phyloP scores from a whole-genome alignment of 2,113 vertebrate genomes.

The Burhinus oedicnemus region DNA sequence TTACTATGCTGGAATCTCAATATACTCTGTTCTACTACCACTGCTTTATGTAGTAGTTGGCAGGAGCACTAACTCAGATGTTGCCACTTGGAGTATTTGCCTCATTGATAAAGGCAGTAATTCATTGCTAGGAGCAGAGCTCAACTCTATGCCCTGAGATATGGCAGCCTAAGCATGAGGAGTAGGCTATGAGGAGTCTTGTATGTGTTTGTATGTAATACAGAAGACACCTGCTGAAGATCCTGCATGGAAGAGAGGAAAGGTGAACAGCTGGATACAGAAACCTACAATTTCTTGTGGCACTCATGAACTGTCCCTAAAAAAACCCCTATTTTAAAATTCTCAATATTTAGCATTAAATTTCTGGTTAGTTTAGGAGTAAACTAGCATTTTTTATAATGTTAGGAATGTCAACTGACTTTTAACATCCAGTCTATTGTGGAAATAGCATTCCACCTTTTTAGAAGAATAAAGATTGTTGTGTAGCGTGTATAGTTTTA shows the following conservation, averaged over 20 bases:
- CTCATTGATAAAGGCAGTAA: neutral
- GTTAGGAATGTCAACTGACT: neutral
- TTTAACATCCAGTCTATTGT: neutral
- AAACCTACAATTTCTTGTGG: neutral
- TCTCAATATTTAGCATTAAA: neutral
- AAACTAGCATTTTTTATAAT: neutral
- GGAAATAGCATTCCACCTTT: neutral
- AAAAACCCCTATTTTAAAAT: neutral
- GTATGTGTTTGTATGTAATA: no score
- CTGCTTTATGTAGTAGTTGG: conserved; percentile 11
- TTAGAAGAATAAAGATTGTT: neutral
- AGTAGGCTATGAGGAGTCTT: neutral
- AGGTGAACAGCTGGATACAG: neutral
- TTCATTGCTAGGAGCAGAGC: neutral
- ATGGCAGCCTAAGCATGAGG: neutral
- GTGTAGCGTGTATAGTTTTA: neutral
- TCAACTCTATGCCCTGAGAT: neutral
- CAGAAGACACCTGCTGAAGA: neutral
- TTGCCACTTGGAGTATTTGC: neutral
- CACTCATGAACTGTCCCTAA: neutral
- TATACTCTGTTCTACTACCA: neutral
- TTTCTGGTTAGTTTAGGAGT: neutral
- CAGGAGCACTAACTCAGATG: conserved; percentile 10
- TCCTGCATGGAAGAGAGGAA: neutral
- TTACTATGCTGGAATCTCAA: neutral